Percentiles rank a stretch among this genome's conserved stretches.
phyloP scores from a whole-genome alignment of 1,140 invertebrate species.

The Brachionus rotundiformis region DNA sequence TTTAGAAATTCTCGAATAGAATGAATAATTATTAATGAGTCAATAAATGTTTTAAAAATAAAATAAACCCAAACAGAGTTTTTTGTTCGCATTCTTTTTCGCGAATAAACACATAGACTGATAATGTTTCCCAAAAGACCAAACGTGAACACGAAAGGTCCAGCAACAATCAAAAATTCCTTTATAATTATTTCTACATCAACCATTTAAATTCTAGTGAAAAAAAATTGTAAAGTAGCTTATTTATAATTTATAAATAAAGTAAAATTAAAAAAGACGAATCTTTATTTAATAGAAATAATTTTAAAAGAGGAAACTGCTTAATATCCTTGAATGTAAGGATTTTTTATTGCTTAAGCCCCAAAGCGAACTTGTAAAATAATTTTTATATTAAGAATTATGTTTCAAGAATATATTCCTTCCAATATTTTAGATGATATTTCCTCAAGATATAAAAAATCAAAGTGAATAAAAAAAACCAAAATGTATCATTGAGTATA shows the following conservation, averaged over 20 bases:
- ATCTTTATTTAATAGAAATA: neutral
- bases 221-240: neutral
- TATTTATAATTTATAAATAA: neutral
- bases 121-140: neutral
- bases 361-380: no score
- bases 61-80: neutral
- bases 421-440: no score
- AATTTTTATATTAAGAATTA: no score
- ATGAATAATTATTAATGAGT: constrained; percentile 10
- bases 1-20: constrained; percentile 11
- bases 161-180: neutral
- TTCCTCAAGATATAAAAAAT: no score
- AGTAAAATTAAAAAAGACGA: neutral
- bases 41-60: neutral
- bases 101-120: neutral
- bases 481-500: no score
- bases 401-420: no score
- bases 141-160: neutral
- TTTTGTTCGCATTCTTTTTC: neutral
- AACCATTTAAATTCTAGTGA: neutral
- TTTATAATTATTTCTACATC: neutral
- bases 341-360: no score
- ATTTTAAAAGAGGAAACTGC: neutral
- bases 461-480: no score
- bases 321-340: no score